Evolutionary conservation across 1,140 invertebrate genomes (phyloP).

Genomic region (Euglossa dilemma): DNA sequence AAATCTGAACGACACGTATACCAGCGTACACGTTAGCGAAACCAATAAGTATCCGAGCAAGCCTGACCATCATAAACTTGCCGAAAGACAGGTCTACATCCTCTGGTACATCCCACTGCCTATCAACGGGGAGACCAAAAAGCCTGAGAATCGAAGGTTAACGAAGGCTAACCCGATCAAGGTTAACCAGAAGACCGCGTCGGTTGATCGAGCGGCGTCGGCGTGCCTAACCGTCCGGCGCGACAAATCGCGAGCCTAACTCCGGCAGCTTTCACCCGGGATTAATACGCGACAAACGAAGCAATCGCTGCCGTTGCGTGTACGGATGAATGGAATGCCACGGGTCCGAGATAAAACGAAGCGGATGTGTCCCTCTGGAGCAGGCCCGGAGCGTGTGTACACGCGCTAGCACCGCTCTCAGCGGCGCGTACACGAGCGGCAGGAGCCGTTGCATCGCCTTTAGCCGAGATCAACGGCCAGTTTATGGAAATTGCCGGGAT

Average conservation of each 20-base stretch:
- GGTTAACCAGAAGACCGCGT: too few relatives aligned
- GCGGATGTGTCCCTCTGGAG: neutral
- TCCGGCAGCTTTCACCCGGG: neutral
- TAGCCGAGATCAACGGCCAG: slow-evolving; percentile 49
- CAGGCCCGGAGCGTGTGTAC: neutral
- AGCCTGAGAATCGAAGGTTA: too few relatives aligned
- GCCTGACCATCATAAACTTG: too few relatives aligned
- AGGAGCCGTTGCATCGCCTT: slow-evolving; percentile 14
- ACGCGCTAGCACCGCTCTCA: neutral
- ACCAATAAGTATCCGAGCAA: too few relatives aligned
- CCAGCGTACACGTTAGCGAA: too few relatives aligned
- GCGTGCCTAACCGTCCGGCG: neutral
- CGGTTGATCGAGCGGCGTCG: too few relatives aligned
- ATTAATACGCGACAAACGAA: slow-evolving; percentile 44
- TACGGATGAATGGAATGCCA: slow-evolving; percentile 39
- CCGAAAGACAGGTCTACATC: too few relatives aligned
- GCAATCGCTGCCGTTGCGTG: slow-evolving; percentile 5
- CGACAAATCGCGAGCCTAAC: neutral
- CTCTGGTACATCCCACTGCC: too few relatives aligned
- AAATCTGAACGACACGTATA: too few relatives aligned
- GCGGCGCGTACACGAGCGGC: neutral
- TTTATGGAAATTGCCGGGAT: slow-evolving; percentile 74
- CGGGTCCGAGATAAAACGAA: slow-evolving; percentile 15
- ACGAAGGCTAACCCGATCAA: too few relatives aligned
- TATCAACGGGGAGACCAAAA: too few relatives aligned